Evolutionary conservation across 1,140 invertebrate species (phyloP).

Genomic region (Heliconius congener): DNA sequence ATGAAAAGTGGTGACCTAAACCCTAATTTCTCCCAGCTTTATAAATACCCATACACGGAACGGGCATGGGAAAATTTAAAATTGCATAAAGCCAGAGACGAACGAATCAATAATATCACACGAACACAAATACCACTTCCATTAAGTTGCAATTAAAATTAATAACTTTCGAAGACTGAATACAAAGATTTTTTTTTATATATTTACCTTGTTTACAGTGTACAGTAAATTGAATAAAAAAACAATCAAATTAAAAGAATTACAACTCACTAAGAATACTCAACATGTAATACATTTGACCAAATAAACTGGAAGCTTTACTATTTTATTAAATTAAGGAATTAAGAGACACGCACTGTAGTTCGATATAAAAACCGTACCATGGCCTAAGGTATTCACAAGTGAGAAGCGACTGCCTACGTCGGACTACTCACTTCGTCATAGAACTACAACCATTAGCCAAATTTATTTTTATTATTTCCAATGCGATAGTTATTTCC

Average conservation of each 20-base stretch:
- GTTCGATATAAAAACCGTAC: slow-evolving; percentile 65
- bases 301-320: slow-evolving; percentile 74
- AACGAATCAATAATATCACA: not conserved
- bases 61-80: not conserved
- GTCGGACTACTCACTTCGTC: slow-evolving; percentile 81
- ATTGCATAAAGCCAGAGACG: not conserved
- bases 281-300: slow-evolving; percentile 65
- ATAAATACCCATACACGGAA: not conserved
- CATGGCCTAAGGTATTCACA: slow-evolving; percentile 47
- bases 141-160: not conserved
- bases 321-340: slow-evolving; percentile 79
- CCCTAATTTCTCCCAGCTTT: not conserved
- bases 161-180: not conserved
- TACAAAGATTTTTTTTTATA: too few relatives aligned
- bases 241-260: slow-evolving; percentile 44
- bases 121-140: not conserved
- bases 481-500: slow-evolving; percentile 37
- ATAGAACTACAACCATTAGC: slow-evolving; percentile 33
- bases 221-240: slow-evolving; percentile 28
- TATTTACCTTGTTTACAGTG: not conserved
- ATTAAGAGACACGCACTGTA: slow-evolving; percentile 75
- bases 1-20: not conserved
- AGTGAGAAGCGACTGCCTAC: slow-evolving; percentile 75
- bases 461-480: slow-evolving; percentile 30
- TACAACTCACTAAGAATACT: slow-evolving; percentile 60